Percentiles rank a stretch among this genome's conserved stretches.
Conservation (phyloP, 2,113 vertebrate species). For the Pungitius pungitius region DNA sequence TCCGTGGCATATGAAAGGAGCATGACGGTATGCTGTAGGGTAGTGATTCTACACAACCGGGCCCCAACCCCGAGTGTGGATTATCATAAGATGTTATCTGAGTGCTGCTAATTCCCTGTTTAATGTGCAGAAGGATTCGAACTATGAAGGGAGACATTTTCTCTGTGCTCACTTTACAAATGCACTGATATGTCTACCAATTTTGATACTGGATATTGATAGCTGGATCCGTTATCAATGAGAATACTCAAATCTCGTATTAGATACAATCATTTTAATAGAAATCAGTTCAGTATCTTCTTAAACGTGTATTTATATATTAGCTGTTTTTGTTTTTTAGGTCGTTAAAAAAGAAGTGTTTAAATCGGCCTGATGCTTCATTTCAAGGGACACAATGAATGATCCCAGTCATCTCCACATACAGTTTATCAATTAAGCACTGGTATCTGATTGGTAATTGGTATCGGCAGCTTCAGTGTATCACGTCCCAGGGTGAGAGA, state of each 20-base stretch:
- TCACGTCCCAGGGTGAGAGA: neutral
- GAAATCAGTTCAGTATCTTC: neutral
- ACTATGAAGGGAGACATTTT: neutral
- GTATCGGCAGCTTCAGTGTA: neutral
- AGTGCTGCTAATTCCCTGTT: neutral
- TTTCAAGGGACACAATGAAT: neutral
- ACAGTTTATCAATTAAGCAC: neutral
- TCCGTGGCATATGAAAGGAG: constrained; percentile 16
- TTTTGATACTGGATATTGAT: neutral
- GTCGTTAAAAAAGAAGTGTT: neutral
- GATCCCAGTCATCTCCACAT: neutral
- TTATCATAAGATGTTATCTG: neutral
- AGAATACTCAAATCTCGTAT: neutral
- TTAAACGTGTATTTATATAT: neutral
- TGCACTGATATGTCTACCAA: neutral
- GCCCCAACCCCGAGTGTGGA: neutral
- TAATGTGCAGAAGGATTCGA: neutral
- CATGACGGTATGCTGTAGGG: neutral
- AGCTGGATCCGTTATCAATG: neutral
- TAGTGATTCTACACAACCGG: neutral
- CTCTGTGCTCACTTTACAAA: neutral
- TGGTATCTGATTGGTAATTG: neutral
- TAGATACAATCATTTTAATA: neutral
- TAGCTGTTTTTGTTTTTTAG: neutral
- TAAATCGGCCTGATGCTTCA: neutral